Base-by-base conservation (phyloP, 2,797 vertebrate species). In the Pterois miles region DNA sequence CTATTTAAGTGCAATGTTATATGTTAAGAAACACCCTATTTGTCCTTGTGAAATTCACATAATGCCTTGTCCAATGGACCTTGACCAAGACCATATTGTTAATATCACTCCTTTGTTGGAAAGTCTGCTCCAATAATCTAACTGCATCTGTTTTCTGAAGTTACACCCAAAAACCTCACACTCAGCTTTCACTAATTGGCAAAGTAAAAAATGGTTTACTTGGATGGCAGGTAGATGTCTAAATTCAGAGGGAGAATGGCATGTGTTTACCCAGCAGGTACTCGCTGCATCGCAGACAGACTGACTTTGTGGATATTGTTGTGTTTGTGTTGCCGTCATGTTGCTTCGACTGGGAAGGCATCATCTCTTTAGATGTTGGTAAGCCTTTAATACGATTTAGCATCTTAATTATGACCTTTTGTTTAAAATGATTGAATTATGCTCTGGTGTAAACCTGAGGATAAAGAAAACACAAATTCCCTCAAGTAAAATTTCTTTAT, bases 311-410 rank as follows among this genome's bases (percentile, higher is more conserved):
- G 63, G 20, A 22, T 23, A 18, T 27, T 27, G n/a, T 23, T 12
- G 20, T 50, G 33, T 76, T 64, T 74, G 31, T 9, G 4, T 46
- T 22, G 18, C 46, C 3, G 34, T 59, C 46, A 20, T n/a, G 54
- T 48, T 52, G 16, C n/a, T 52, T 34, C 1, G 3, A 36, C 38
- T 65, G 22, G 0, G 16, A 22, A 48, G 25, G 27, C 40, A 22
- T 78, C 60, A 27, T 9, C 16, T 63, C 69, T 65, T 34, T 9
- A 57, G 50, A 65, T 66, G 7, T 74, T 22, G 11, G 11, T 38
- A 83, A 80, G 46, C 65, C 65, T 80, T 89, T 74, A 78, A 75
- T 67, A 34, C 3, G 1, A 59, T 65, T 70, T 83, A 6, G 43
- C 73, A 74, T 75, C 40, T 68, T 65, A 74, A 75, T 80, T 65